Evolutionary conservation across 1,140 invertebrate species (phyloP), one percentile per base, ranked within the genome.

Genomic region (Drosophila triauraria): DNA sequence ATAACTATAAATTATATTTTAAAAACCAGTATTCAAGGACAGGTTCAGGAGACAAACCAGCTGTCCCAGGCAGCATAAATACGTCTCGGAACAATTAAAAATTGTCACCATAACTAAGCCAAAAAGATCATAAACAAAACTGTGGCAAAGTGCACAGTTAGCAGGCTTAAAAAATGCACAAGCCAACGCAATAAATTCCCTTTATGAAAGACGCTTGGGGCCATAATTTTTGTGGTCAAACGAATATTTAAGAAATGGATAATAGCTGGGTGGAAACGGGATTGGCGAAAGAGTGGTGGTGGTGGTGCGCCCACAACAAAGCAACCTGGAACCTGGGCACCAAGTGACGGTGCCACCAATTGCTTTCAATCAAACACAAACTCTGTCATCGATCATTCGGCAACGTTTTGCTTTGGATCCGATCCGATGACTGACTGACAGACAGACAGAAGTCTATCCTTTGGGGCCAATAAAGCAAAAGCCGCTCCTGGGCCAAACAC

Each of bases 311-410:
- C 85, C 78, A 80, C 78, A 76, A 81, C 58, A 48, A 69, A 56
- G n/a, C 35, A 20, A 30, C n/a, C 10, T 20, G 58, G 13, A 27
- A 38, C 43, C 43, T 43, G 47, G 47, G 42, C 61, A 51, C 70
- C 85, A 88, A 90, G 85, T 90, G 85, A 85, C 81, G 85, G 85
- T 90, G 85, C 85, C 85, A 88, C 85, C 85, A 88, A 88, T 88
- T 88, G 85, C 85, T 88, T 88, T 88, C 85, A 88, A 88, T 88
- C 85, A 88, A 88, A 88, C 85, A 82, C 85, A 88, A 90, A 79
- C 85, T 90, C 85, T 88, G 85, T 90, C 85, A 88, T 88, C 81
- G 85, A 88, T 88, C 85, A 88, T 88, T 84, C 85, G 78, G 85
- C 50, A 64, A 58, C 63, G 63, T 57, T 54, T 71, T 51, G 50